phyloP scores from a whole-genome alignment of 2,888 invertebrate genomes.

The Hirtodrosophila duncani region DNA sequence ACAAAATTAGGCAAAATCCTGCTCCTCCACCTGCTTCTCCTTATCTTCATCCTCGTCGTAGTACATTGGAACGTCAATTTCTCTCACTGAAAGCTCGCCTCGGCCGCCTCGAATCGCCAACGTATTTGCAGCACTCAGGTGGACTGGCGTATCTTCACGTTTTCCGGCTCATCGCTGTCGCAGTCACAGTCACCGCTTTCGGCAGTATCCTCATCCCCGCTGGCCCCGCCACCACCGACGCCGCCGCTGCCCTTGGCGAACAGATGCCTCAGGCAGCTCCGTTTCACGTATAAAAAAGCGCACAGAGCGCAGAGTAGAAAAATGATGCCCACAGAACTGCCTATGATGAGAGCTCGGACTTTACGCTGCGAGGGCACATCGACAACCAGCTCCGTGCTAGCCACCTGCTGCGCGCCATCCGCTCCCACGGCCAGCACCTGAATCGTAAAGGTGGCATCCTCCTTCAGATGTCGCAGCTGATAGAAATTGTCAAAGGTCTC shows the following conservation, averaged over 20 bases:
- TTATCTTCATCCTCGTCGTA: slow-evolving; percentile 1
- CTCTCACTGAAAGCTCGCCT: slow-evolving; percentile 16
- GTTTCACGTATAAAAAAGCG: slow-evolving; percentile 80
- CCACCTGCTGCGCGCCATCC: slow-evolving; percentile 82
- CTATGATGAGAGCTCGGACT: slow-evolving; percentile 85
- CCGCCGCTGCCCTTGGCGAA: slow-evolving; percentile 52
- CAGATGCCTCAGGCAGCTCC: slow-evolving; percentile 74
- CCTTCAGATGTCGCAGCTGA: slow-evolving; percentile 84
- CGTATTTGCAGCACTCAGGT: slow-evolving; percentile 69
- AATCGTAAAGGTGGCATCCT: slow-evolving; percentile 86
- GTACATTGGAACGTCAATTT: slow-evolving; percentile 27
- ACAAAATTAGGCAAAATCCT: slow-evolving; percentile 3
- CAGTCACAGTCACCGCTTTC: slow-evolving; percentile 73
- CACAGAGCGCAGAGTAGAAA: slow-evolving; percentile 83
- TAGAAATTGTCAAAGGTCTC: slow-evolving; percentile 86
- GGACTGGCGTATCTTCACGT: slow-evolving; percentile 73
- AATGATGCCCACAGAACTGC: slow-evolving; percentile 84
- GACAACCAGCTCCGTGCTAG: slow-evolving; percentile 82
- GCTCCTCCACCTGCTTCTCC: slow-evolving; percentile 2
- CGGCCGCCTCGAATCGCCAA: slow-evolving; percentile 56
- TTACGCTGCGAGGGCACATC: slow-evolving; percentile 85
- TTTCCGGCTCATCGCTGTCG: slow-evolving; percentile 74
- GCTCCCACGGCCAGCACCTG: slow-evolving; percentile 84
- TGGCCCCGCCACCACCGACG: slow-evolving; percentile 12
- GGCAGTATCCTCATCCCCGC: slow-evolving; percentile 57